These are phyloP conservation scores for Habrosyne pyritoides DNA, from an alignment of 2,888 invertebrate genomes.

Conservation along the genomic window DNA sequence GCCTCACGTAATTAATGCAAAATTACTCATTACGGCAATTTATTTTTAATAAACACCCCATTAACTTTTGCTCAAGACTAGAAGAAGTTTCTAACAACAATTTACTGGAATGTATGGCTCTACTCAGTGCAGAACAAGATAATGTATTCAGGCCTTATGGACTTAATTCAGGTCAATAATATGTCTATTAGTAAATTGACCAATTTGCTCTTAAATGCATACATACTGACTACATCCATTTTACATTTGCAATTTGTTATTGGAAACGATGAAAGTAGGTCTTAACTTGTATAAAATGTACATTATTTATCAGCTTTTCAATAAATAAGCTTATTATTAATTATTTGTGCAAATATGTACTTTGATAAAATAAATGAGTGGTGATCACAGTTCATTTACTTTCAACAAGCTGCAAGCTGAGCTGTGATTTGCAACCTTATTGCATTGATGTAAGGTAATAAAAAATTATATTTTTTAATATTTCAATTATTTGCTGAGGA, in stretches of 20 bases:
- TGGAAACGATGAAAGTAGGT: background rate
- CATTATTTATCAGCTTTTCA: background rate
- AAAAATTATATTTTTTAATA: background rate
- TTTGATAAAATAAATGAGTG: background rate
- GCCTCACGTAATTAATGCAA: no score
- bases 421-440: background rate
- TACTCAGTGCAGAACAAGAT: no score
- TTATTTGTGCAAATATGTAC: background rate
- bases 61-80: no score
- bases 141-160: no score
- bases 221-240: no score
- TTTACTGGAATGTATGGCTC: no score
- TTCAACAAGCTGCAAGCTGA: no score
- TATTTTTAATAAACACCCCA: no score
- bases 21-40: no score
- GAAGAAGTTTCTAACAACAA: constrained; percentile 10
- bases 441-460: background rate
- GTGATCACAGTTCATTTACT: background rate
- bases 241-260: no score
- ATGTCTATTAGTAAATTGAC: background rate
- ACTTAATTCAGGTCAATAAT: background rate
- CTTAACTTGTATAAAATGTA: background rate
- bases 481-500: no score
- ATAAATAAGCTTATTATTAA: background rate
- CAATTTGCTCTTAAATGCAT: background rate